These are phyloP conservation scores for Aleiodes alternator DNA, from an alignment of 2,888 invertebrate genomes.

Conservation along the genomic window DNA sequence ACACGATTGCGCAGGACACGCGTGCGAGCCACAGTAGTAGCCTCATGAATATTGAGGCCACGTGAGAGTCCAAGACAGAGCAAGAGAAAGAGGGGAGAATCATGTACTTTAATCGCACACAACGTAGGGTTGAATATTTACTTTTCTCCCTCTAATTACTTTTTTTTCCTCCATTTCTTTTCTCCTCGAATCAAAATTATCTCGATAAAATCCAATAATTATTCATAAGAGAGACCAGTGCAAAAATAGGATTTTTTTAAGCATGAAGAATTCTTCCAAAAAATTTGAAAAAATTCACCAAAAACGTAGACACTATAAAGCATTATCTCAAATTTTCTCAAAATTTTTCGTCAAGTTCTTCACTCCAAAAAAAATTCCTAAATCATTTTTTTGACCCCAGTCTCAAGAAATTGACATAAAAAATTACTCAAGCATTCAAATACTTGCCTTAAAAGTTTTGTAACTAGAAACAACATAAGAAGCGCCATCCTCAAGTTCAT, in stretches of 20 bases:
- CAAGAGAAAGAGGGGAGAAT: conserved; percentile 3
- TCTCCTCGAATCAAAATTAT: conserved; percentile 14
- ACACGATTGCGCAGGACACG: conserved; percentile 41
- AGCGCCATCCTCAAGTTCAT: conserved; percentile 92
- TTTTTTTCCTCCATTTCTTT: conserved; percentile 25
- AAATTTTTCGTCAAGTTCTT: no score
- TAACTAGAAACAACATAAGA: conserved; percentile 95
- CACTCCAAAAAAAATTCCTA: no score
- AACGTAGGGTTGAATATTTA: conserved; percentile 41
- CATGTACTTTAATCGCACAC: conserved; percentile 48
- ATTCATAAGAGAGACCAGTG: no score
- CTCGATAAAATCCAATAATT: background rate
- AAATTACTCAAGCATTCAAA: background rate
- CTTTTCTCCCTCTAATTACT: conserved; percentile 31
- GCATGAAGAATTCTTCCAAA: background rate
- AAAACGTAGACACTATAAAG: background rate
- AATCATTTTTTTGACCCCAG: no score
- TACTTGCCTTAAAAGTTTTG: conserved; percentile 90
- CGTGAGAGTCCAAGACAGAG: conserved; percentile 33
- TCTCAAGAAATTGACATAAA: background rate
- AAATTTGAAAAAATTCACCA: background rate
- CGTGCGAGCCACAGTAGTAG: conserved; percentile 36
- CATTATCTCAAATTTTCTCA: no score
- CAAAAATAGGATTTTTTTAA: no score
- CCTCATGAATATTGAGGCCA: conserved; percentile 53